Evolutionary conservation across 2,888 invertebrate genomes (phyloP).

Genomic region (Laothoe populi): DNA sequence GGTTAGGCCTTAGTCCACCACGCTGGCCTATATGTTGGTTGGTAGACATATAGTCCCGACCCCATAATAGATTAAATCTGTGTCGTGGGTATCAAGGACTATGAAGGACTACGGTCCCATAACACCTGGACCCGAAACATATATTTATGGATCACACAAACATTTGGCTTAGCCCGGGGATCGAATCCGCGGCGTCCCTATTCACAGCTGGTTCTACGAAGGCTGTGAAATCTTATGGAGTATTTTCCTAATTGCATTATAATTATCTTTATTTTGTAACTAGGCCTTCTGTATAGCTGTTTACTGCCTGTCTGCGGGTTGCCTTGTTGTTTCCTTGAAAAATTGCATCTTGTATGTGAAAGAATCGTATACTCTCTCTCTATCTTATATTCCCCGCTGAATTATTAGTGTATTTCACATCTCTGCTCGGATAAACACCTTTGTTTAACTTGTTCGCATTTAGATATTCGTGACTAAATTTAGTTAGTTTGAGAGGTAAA

Average conservation of each 20-base stretch:
- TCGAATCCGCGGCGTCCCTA: too few species aligned
- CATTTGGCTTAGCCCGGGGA: too few species aligned
- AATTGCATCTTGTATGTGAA: background rate
- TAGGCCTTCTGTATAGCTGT: background rate
- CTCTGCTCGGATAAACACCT: background rate
- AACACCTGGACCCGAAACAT: too few species aligned
- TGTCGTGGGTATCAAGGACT: too few species aligned
- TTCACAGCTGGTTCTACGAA: too few species aligned
- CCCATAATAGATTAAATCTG: too few species aligned
- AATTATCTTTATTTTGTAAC: background rate
- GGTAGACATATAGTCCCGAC: too few species aligned
- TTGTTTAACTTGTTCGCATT: background rate
- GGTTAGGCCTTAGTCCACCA: too few species aligned
- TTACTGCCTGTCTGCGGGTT: background rate
- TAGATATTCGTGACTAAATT: background rate
- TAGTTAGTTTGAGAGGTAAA: background rate
- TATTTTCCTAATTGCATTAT: too few species aligned
- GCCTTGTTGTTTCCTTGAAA: background rate
- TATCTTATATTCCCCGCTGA: slow-evolving; percentile 1
- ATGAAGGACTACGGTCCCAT: too few species aligned
- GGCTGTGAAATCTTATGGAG: background rate
- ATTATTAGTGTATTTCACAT: slow-evolving; percentile 1
- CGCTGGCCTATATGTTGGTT: too few species aligned
- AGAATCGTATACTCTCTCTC: background rate
- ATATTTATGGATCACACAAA: too few species aligned